Evolutionary conservation across 2,113 vertebrate species (phyloP).

Genomic region (Choloepus hoffmanni): DNA sequence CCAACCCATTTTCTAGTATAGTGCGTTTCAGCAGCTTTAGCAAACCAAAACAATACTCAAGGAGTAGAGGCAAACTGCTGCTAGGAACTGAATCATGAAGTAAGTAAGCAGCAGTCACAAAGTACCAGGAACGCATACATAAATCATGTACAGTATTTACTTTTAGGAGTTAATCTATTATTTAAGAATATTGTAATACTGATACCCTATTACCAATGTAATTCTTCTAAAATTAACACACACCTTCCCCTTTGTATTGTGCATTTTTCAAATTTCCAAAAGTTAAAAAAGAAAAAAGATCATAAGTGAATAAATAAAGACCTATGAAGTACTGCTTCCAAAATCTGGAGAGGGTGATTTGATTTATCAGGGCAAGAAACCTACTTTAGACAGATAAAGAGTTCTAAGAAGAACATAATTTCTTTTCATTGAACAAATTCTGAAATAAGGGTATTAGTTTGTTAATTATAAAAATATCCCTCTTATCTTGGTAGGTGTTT

Average conservation of each 20-base stretch:
- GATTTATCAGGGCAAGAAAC: background rate
- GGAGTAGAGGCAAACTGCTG: background rate
- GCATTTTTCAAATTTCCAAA: conserved; percentile 13
- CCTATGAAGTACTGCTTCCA: background rate
- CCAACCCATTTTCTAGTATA: no score
- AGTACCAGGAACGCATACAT: background rate
- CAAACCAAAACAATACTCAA: background rate
- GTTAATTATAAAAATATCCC: background rate
- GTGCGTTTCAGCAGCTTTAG: no score
- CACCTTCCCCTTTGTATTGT: background rate
- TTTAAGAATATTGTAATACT: conserved; percentile 3
- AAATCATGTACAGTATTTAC: background rate
- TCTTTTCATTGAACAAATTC: background rate
- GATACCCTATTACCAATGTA: background rate
- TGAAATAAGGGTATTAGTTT: background rate
- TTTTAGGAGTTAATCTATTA: background rate
- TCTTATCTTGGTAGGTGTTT: background rate
- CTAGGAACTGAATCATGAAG: background rate
- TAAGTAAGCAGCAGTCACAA: background rate
- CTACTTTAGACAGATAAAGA: background rate
- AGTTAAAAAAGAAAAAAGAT: background rate
- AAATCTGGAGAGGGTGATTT: background rate
- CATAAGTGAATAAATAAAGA: background rate
- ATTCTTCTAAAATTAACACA: background rate
- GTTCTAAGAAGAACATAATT: background rate